These are phyloP conservation scores for Rhynchonycteris naso DNA, from an alignment of 2,797 vertebrate species.

Conservation along the genomic window DNA sequence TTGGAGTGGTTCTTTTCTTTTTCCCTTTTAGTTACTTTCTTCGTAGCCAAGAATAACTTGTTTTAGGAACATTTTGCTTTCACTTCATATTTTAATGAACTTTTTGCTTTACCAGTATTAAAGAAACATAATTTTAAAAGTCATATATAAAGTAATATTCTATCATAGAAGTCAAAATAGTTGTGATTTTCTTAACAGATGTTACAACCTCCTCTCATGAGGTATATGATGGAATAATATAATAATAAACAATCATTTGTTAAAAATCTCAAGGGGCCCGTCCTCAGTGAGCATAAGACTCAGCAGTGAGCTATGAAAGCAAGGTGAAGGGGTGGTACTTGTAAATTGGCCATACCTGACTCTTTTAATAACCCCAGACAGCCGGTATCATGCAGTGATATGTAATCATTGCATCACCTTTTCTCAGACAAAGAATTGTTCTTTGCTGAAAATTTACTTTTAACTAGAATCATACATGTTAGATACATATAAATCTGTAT, in stretches of 20 bases:
- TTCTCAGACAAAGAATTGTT: conserved; percentile 73
- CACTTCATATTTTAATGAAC: conserved; percentile 10
- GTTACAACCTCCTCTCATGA: conserved; percentile 57
- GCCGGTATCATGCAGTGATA: conserved; percentile 74
- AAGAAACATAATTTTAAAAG: neutral
- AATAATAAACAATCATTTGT: conserved; percentile 77
- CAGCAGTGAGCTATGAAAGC: conserved; percentile 78
- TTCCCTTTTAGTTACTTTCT: conserved; percentile 28
- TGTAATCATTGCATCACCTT: conserved; percentile 84
- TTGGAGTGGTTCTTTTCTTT: neutral
- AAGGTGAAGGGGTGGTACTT: conserved; percentile 72
- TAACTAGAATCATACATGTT: neutral
- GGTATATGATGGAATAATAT: conserved; percentile 80
- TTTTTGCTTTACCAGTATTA: neutral
- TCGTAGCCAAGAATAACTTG: conserved; percentile 31
- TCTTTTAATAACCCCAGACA: conserved; percentile 76
- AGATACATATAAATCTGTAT: conserved; percentile 19
- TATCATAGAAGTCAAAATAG: conserved; percentile 41
- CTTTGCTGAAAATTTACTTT: conserved; percentile 65
- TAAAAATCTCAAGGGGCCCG: conserved; percentile 67
- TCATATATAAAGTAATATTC: neutral
- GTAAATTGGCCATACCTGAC: conserved; percentile 79
- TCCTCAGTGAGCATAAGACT: conserved; percentile 11
- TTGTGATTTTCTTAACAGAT: conserved; percentile 66
- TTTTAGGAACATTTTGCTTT: conserved; percentile 42